Evolutionary conservation across 2,888 invertebrate genomes (phyloP).

Genomic region (Dendrolimus pini): DNA sequence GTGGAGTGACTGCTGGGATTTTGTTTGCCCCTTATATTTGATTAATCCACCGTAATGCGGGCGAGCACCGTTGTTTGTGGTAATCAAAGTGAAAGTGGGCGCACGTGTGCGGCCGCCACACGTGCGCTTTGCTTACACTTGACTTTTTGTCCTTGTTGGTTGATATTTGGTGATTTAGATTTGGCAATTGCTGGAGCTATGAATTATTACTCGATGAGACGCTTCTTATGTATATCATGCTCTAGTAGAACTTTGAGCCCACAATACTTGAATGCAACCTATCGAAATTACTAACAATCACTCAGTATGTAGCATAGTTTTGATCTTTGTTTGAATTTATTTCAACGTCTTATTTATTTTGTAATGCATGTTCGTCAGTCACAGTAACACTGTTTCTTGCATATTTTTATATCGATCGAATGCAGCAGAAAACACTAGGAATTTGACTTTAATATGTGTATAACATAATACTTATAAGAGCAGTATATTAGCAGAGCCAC

Average conservation of each 20-base stretch:
- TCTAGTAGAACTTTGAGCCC: conserved; percentile 74
- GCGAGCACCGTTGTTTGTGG: conserved; percentile 69
- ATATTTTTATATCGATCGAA: background rate
- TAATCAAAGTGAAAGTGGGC: conserved; percentile 42
- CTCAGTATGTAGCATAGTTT: conserved; percentile 41
- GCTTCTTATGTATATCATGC: conserved; percentile 61
- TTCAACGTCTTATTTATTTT: conserved; percentile 25
- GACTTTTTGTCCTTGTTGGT: conserved; percentile 52
- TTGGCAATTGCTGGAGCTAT: conserved; percentile 59
- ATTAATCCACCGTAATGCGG: conserved; percentile 57
- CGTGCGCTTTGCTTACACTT: conserved; percentile 55
- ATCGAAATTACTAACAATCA: conserved; percentile 55
- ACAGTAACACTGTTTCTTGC: conserved; percentile 19
- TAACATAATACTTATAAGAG: too few relatives aligned
- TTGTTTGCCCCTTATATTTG: conserved; percentile 67
- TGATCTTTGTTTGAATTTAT: conserved; percentile 40
- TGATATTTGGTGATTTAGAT: conserved; percentile 63
- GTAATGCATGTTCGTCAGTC: conserved; percentile 42
- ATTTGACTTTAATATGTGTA: background rate
- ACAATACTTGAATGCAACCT: conserved; percentile 51
- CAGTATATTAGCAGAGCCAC: too few relatives aligned
- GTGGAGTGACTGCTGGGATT: conserved; percentile 72
- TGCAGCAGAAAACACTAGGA: background rate
- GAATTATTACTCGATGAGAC: conserved; percentile 44
- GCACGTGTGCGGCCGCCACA: conserved; percentile 33